phyloP scores from a whole-genome alignment of 2,888 invertebrate species.

The Drosophila subquinaria region DNA sequence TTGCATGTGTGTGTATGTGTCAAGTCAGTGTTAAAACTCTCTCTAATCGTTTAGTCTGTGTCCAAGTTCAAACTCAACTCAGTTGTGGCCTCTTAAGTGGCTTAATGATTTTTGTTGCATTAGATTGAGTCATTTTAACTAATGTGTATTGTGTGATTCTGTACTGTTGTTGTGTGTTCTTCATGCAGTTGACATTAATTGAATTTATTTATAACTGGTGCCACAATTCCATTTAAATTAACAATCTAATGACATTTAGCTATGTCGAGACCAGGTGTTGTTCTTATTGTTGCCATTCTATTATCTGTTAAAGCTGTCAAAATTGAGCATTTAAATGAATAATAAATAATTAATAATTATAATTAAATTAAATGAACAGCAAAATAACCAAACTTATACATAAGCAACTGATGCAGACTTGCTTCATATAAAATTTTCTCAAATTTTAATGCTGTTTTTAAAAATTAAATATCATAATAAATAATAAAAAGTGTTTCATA shows the following conservation, averaged over 20 bases:
- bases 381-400: neutral
- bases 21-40: conserved; percentile 27
- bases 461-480: too few species aligned
- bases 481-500: too few species aligned
- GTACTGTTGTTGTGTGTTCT: conserved; percentile 9
- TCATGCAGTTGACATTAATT: conserved; percentile 71
- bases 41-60: conserved; percentile 41
- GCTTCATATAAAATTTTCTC: too few species aligned
- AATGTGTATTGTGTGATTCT: conserved; percentile 32
- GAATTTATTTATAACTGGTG: conserved; percentile 62
- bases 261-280: conserved; percentile 28
- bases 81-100: conserved; percentile 60
- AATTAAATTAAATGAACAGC: neutral
- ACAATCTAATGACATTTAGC: conserved; percentile 63
- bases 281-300: conserved; percentile 1
- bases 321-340: conserved; percentile 14
- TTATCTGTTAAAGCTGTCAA: conserved; percentile 18
- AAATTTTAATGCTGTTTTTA: too few species aligned
- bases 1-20: conserved; percentile 5
- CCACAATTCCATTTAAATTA: conserved; percentile 57
- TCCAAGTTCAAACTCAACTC: conserved; percentile 23
- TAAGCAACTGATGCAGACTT: too few species aligned
- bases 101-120: conserved; percentile 76
- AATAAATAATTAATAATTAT: conserved; percentile 3
- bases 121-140: conserved; percentile 60